A percentile compares a stretch with the other conserved stretches of the same genome.
Conservation (phyloP, 2,888 invertebrate genomes). For the Philereme transversata region DNA sequence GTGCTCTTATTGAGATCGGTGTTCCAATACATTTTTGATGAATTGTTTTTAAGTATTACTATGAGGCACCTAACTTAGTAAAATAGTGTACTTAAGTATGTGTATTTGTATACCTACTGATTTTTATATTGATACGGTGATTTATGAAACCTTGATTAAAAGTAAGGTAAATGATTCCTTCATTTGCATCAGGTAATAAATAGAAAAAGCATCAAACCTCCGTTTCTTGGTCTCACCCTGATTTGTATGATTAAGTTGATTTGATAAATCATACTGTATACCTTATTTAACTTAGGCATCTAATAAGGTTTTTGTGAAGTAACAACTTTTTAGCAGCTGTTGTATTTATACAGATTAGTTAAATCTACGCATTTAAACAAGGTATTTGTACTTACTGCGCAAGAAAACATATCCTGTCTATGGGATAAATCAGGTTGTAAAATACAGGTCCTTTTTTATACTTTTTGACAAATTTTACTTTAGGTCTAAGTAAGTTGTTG, state of each 20-base stretch:
- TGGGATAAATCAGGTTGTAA: constrained; percentile 47
- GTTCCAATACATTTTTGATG: background rate
- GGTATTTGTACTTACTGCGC: constrained; percentile 7
- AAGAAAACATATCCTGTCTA: background rate
- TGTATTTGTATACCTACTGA: background rate
- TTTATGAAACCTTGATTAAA: no score
- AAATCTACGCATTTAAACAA: background rate
- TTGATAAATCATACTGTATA: no score
- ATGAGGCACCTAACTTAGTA: background rate
- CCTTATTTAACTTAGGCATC: background rate
- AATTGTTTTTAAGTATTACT: background rate
- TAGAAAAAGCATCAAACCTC: no score
- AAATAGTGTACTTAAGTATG: background rate
- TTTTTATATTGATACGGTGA: background rate
- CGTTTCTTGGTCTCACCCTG: no score
- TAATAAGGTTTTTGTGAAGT: constrained; percentile 1
- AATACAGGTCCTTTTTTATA: constrained; percentile 50
- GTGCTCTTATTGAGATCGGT: constrained; percentile 22
- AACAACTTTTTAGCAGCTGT: constrained; percentile 9
- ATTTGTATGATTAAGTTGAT: no score
- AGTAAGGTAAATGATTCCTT: no score
- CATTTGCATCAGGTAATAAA: no score
- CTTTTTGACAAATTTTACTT: constrained; percentile 34
- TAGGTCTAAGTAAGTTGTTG: constrained; percentile 48
- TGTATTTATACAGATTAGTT: background rate